Conservation (phyloP, 2,888 invertebrate genomes). For the Synergus japonicus region DNA sequence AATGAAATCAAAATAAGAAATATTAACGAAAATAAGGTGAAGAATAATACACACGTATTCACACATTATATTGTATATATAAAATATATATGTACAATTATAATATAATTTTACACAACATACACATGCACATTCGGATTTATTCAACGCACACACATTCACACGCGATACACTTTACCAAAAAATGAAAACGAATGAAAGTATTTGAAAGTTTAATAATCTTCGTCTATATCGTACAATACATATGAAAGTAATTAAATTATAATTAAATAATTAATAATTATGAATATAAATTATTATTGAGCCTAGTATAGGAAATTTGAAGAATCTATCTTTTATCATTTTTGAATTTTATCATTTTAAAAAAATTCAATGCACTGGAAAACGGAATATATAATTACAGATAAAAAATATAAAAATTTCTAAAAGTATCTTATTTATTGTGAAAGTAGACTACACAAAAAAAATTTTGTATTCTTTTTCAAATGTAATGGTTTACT, state of each 20-base stretch:
- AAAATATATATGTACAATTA: background rate
- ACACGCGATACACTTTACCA: slow-evolving; percentile 24
- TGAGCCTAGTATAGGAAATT: background rate
- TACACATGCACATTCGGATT: background rate
- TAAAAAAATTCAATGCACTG: background rate
- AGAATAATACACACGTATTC: background rate
- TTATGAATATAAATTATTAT: slow-evolving; percentile 12
- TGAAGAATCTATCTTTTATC: background rate
- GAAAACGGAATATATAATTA: background rate
- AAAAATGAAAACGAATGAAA: slow-evolving; percentile 66
- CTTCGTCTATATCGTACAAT: slow-evolving; percentile 27
- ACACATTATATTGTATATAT: background rate
- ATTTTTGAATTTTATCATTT: background rate
- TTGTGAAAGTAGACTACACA: no score
- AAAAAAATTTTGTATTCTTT: no score
- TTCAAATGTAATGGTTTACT: no score
- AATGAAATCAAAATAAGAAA: background rate
- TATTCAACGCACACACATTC: slow-evolving; percentile 40
- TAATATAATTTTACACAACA: background rate
- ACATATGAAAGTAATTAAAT: slow-evolving; percentile 35
- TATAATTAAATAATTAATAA: slow-evolving; percentile 6
- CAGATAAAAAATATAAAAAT: background rate
- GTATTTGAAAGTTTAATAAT: slow-evolving; percentile 65
- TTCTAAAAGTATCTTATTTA: no score
- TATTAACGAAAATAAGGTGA: background rate